Evolutionary conservation across 2,888 invertebrate species (phyloP), one percentile per base, ranked within the genome.

Genomic region (Lucinisca nassula): DNA sequence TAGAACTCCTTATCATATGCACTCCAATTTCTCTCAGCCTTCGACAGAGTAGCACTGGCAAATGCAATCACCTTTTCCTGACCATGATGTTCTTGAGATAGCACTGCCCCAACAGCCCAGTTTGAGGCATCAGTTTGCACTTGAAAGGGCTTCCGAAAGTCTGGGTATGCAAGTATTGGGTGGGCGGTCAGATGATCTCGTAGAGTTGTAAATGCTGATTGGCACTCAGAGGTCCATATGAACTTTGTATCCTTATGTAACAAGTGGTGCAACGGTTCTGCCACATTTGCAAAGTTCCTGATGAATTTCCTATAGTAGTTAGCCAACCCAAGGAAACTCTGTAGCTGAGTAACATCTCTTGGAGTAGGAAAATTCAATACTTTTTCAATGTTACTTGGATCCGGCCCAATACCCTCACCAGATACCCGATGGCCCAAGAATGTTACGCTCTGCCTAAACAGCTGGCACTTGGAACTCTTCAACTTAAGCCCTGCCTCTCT

Each of bases 1-100:
- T 91, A 45, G n/a, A 82, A 79, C 76, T 90, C 91, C 61, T 82
- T 85, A 17, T 91, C 86, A 1, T 87, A 82, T 3, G 87, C 81
- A 14, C 79, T 38, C 86, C 85, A 91, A 14, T 55, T 76, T n/a
- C 76, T 38, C 82, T 90, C 89, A 37, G 58, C 37, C 14, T 27
- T 49, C 17, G 35, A 37, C 12, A 91, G 51, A 12, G 84, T 35
- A 38, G 87, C 38, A 10, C 90, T 90, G 40, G 83, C 86, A 82
- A 83, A 90, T 17, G 40, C 21, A 8, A 90, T 84, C 0, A 73
- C 58, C 70, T 79, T 81, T 24, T 84, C 84, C 30, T 76, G 32
- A 8, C 80, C 76, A 49, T 81, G 37, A 51, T 77, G 49, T 8
- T 32, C 30, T n/a, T 89, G 88, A 0, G 61, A 45, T 37, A 90